These are phyloP conservation scores for Phasianus colchicus DNA, from an alignment of 2,113 vertebrate genomes.

Conservation along the genomic window DNA sequence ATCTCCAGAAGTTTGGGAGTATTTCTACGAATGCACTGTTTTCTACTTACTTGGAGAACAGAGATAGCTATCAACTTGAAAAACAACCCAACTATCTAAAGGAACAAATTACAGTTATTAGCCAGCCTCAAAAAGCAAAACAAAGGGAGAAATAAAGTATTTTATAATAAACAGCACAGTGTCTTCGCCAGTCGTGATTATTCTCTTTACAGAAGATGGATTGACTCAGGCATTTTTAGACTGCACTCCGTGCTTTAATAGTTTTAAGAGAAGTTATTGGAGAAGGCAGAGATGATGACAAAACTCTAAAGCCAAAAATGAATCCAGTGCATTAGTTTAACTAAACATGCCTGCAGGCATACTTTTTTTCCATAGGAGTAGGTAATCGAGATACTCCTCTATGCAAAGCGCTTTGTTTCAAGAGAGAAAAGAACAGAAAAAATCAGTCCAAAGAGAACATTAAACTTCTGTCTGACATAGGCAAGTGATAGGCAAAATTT, in stretches of 20 bases:
- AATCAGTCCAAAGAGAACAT: background rate
- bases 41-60: background rate
- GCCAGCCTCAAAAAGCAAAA: background rate
- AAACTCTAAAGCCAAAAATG: conserved; percentile 52
- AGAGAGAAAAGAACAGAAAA: background rate
- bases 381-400: conserved; percentile 13
- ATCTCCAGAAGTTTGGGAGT: background rate
- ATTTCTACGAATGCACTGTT: background rate
- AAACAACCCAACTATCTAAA: background rate
- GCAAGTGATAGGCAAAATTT: conserved; percentile 17
- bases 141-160: background rate
- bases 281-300: conserved; percentile 43
- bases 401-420: background rate
- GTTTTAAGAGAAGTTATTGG: conserved; percentile 54
- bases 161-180: background rate
- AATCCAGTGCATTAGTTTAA: background rate
- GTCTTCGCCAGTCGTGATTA: conserved; percentile 13
- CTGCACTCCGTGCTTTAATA: conserved; percentile 19
- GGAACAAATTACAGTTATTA: background rate
- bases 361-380: background rate
- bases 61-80: background rate
- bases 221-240: conserved; percentile 13
- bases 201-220: conserved; percentile 30
- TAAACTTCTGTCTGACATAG: background rate
- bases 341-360: background rate